Evolutionary conservation across 2,888 invertebrate genomes (phyloP), one percentile per base, ranked within the genome.

Genomic region (Pharmacophagus antenor): DNA sequence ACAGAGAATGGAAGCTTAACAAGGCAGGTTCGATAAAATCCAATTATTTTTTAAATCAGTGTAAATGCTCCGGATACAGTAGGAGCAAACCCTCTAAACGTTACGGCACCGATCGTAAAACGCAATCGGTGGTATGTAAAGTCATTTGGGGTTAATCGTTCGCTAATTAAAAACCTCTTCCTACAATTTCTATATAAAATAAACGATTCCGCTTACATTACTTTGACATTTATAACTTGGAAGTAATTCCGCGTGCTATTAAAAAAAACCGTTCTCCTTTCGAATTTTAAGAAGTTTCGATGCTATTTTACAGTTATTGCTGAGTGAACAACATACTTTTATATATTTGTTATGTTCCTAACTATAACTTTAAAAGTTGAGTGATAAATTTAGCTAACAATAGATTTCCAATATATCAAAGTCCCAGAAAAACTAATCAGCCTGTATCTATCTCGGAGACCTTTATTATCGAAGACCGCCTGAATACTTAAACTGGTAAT

Each of bases 161-260:
- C 20, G 46, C 46, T 46, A 58, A 58, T 58, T 58, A 58, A 58
- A 58, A 58, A 49, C 25, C 21, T 47, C 27, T 31, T 44, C 48
- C 51, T 46, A 51, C 31, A 37, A 48, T 42, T 53, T 31, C 37
- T 37, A 53, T 53, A 53, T 58, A 42, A 58, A 48, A 58, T 58
- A 47, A n/a, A 58, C 48, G 41, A 49, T 48, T 49, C 23, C 15
- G 48, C 41, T n/a, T 37, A 48, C 41, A 53, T 49, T 54, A 58
- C 37, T 12, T 41, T 18, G 53, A 58, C 58, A 49, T 58, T 58
- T 58, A 58, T 58, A 25, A 12, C 21, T 52, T 37, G 25, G 4
- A 22, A 18, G 52, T 23, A 53, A 53, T 37, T 53, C 10, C 25
- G 47, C 21, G n/a, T 17, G n/a, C 48, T 23, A 22, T 47, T 25